These are phyloP conservation scores for Deroplatys truncata DNA, from an alignment of 2,888 invertebrate species.

Conservation along the genomic window DNA sequence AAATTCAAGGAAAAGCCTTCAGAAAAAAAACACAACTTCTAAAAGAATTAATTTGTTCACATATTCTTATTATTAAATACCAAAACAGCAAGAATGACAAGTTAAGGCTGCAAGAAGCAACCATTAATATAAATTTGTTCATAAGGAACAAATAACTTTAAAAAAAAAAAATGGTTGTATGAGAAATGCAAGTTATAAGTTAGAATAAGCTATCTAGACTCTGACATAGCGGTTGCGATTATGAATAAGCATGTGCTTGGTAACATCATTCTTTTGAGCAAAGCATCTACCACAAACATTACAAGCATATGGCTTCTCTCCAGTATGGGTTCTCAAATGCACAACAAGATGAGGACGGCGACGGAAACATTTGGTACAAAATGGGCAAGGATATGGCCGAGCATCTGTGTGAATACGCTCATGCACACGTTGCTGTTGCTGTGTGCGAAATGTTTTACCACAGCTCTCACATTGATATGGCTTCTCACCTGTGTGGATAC, in stretches of 20 bases:
- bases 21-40: too few species aligned
- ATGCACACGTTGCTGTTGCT: slow-evolving; percentile 22
- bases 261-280: slow-evolving; percentile 41
- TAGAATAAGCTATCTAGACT: neutral
- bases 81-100: too few species aligned
- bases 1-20: too few species aligned
- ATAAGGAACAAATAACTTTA: too few species aligned
- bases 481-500: slow-evolving; percentile 25
- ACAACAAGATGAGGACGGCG: slow-evolving; percentile 39
- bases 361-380: slow-evolving; percentile 39
- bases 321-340: slow-evolving; percentile 41
- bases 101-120: too few species aligned
- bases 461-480: slow-evolving; percentile 19
- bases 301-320: slow-evolving; percentile 39
- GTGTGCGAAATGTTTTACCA: slow-evolving; percentile 20
- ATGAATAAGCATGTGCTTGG: slow-evolving; percentile 35
- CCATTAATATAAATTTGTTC: too few species aligned
- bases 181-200: too few species aligned
- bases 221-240: neutral
- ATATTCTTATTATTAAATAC: too few species aligned
- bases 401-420: slow-evolving; percentile 34
- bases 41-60: too few species aligned
- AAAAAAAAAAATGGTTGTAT: too few species aligned
- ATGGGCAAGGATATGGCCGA: slow-evolving; percentile 37
- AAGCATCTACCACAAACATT: slow-evolving; percentile 38